Evolutionary conservation across 2,888 invertebrate genomes (phyloP).

Genomic region (Alloscopus bannaensis): DNA sequence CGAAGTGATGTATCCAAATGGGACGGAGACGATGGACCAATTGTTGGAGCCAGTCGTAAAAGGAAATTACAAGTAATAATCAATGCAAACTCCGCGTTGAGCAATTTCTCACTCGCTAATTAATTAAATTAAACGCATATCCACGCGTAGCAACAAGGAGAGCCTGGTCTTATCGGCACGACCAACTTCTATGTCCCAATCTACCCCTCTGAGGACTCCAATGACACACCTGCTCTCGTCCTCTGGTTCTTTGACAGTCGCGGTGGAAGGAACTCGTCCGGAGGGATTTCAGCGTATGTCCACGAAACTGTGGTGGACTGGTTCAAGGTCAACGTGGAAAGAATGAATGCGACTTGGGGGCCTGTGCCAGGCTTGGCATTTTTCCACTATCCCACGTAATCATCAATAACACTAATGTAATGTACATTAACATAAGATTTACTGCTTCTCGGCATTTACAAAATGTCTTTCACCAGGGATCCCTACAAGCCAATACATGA

Average conservation of each 20-base stretch:
- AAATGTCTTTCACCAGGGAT: conserved; percentile 31
- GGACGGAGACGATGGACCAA: conserved; percentile 51
- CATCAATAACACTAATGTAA: no score
- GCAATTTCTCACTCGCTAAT: no score
- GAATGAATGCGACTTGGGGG: conserved; percentile 60
- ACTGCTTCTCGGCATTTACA: no score
- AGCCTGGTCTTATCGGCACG: conserved; percentile 50
- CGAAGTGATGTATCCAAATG: conserved; percentile 65
- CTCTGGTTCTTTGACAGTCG: conserved; percentile 68
- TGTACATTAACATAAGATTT: no score
- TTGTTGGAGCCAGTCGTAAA: conserved; percentile 59
- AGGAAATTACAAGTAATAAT: conserved; percentile 63
- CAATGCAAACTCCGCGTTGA: no score
- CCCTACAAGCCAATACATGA: conserved; percentile 66
- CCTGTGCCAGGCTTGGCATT: conserved; percentile 61
- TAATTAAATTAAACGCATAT: no score
- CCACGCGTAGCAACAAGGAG: conserved; percentile 62
- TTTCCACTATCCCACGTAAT: conserved; percentile 68
- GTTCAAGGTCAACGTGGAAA: conserved; percentile 48
- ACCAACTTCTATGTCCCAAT: conserved; percentile 69
- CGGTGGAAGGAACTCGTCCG: conserved; percentile 62
- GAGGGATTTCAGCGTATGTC: conserved; percentile 65
- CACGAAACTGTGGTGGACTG: conserved; percentile 66
- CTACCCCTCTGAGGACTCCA: conserved; percentile 42
- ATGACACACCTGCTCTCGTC: conserved; percentile 46